Evolutionary conservation across 2,113 vertebrate genomes (phyloP), one percentile per base, ranked within the genome.

Genomic region (Amia ocellicauda): DNA sequence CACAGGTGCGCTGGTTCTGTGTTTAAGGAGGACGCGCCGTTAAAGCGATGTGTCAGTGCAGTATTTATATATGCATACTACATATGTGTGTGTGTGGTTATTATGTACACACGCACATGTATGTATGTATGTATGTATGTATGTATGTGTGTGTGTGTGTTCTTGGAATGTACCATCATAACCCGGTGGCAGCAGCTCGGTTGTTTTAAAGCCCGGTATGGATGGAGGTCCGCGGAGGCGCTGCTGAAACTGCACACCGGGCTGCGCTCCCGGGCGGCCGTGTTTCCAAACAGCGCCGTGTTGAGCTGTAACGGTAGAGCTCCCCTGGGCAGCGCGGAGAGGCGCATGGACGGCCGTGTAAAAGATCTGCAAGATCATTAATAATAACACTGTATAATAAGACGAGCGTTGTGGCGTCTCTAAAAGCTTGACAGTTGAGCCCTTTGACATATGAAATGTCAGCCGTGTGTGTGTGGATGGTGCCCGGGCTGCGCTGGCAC

Each of bases 241-340:
- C 70, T 77, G 53, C 68, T 69, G 79, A 81, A 74, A 79, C 73
- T 69, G 73, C 78, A 83, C 76, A 69, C 75, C 75, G 67, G 64
- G 71, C 63, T 72, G 71, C 78, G 74, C 78, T 69, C 67, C 79
- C 66, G 75, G 74, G 76, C 69, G 72, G 74, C 78, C 72, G 73
- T 81, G 76, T 84, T 85, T 83, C 76, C 82, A 83, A 82, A 83
- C 83, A 85, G 83, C 83, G 82, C 82, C 77, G 77, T 79, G 83
- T 85, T 86, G 80, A 85, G 77, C 68, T 77, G 78, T 69, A 73
- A 71, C 75, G 68, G 78, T 74, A 59, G 64, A 81, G 70, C 75
- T 85, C 83, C 74, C 76, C 43, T 68, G 78, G 78, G 81, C 73
- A 79, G 63, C 77, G 77, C 64, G 77, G 80, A 75, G 63, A 56